phyloP scores from a whole-genome alignment of 2,113 vertebrate species.

The Astur gentilis region DNA sequence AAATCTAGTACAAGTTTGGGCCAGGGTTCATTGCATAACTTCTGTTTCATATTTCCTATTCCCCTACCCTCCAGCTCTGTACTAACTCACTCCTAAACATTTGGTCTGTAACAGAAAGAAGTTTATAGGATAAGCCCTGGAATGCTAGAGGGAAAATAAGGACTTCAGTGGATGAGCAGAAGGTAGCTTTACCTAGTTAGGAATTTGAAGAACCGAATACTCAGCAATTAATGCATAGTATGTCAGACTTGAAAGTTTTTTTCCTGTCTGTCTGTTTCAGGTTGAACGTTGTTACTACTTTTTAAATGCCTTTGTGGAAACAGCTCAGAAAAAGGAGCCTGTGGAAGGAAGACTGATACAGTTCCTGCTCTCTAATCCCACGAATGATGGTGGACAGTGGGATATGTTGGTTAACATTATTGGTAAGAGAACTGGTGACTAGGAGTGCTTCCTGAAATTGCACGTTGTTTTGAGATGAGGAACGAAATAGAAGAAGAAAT shows the following conservation, averaged over 20 bases:
- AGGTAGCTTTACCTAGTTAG: neutral
- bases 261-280: constrained; percentile 50
- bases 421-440: constrained; percentile 69
- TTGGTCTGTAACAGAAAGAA: neutral
- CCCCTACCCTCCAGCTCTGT: neutral
- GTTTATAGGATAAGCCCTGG: neutral
- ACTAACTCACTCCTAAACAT: neutral
- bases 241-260: neutral
- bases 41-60: neutral
- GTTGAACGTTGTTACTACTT: constrained; percentile 95
- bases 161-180: neutral
- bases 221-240: neutral
- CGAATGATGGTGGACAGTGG: constrained; percentile 97
- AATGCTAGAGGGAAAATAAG: neutral
- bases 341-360: constrained; percentile 92
- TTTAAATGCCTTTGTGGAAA: constrained; percentile 90
- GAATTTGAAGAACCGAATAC: neutral
- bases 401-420: constrained; percentile 98
- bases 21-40: neutral
- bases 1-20: neutral
- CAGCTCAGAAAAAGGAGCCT: constrained; percentile 88
- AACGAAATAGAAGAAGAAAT: neutral
- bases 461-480: neutral
- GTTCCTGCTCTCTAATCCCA: constrained; percentile 90
- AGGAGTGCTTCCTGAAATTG: neutral